Percentiles rank a stretch among this genome's conserved stretches.
Evolutionary conservation across 2,113 vertebrate species (phyloP).

Genomic region (Calidris pygmaea): DNA sequence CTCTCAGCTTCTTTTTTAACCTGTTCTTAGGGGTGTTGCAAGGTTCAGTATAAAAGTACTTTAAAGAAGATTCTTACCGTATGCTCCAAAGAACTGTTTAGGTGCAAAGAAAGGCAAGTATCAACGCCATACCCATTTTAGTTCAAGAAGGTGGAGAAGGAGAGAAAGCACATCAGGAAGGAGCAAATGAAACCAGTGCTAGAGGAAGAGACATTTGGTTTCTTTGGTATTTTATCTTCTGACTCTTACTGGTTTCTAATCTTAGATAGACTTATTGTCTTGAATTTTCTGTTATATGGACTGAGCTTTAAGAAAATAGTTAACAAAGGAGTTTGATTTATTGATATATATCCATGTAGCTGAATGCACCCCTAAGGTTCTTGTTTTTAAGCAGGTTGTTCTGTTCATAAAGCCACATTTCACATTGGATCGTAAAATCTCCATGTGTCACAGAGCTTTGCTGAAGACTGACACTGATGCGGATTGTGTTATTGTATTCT

Average conservation of each 20-base stretch:
- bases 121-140: background rate
- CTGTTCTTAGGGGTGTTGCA: background rate
- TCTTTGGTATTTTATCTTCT: background rate
- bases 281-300: background rate
- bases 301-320: background rate
- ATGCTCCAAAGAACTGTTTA: background rate
- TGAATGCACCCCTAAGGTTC: background rate
- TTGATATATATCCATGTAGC: background rate
- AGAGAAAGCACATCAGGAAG: background rate
- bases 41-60: background rate
- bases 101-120: background rate
- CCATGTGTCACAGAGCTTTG: background rate
- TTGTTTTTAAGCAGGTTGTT: background rate
- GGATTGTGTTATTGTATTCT: background rate
- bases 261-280: background rate
- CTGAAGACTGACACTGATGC: background rate
- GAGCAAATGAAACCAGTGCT: background rate
- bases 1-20: background rate
- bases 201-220: background rate
- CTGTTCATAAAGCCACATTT: background rate
- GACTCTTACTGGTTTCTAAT: background rate
- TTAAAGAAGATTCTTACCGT: background rate
- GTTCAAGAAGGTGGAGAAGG: background rate
- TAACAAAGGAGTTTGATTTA: background rate
- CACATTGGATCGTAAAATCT: background rate